These are phyloP conservation scores for Ellobius talpinus DNA, from an alignment of 2,113 vertebrate species.

Conservation along the genomic window DNA sequence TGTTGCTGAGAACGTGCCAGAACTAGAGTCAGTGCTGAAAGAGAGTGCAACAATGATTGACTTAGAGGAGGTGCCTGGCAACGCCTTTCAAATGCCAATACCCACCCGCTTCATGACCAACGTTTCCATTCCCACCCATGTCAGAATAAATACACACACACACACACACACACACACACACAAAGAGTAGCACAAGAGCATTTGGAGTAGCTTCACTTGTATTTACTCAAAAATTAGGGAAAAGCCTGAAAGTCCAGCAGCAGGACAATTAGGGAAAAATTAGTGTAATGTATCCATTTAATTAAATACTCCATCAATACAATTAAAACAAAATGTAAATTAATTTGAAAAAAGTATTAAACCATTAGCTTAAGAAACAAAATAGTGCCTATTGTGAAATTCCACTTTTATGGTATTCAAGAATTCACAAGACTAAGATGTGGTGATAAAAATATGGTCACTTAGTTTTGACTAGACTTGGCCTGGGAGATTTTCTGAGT, in stretches of 20 bases:
- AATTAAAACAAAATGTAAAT: not conserved
- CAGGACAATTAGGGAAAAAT: not conserved
- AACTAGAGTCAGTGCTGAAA: not conserved
- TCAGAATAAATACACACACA: not conserved
- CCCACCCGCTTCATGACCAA: not conserved
- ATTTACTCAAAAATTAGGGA: not conserved
- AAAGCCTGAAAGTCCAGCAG: not conserved
- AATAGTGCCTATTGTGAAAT: not conserved
- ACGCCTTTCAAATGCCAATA: not conserved
- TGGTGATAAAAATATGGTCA: not conserved
- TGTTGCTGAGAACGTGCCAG: not conserved
- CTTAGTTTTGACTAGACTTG: not conserved
- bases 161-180: not conserved
- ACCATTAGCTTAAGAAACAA: not conserved
- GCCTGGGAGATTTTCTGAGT: not conserved
- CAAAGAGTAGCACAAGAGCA: not conserved
- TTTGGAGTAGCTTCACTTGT: not conserved
- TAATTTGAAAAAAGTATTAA: not conserved
- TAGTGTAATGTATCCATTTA: not conserved
- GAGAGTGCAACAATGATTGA: not conserved
- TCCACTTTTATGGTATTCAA: conserved; percentile 4
- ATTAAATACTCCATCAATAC: not conserved
- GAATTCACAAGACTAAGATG: not conserved
- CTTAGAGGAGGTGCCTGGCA: not conserved
- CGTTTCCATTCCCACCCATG: not conserved